These are phyloP conservation scores for Lacerta agilis DNA, from an alignment of 2,797 vertebrate genomes.

Conservation along the genomic window DNA sequence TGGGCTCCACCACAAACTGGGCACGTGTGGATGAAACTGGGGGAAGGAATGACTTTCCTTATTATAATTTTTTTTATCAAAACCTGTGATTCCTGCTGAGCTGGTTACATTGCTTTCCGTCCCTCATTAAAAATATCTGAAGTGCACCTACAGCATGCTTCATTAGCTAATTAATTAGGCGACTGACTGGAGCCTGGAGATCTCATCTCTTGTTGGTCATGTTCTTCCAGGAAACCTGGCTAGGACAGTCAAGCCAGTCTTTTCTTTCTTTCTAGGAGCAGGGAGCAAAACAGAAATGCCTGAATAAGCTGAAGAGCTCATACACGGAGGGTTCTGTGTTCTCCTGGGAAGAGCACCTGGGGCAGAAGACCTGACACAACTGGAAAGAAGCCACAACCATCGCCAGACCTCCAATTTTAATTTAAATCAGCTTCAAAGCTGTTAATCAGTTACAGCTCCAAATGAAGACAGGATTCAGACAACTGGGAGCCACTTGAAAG, in stretches of 20 bases:
- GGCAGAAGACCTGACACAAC: background rate
- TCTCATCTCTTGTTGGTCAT: background rate
- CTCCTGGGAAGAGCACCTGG: background rate
- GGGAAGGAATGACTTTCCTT: rapidly evolving
- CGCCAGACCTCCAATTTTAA: background rate
- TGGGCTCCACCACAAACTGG: background rate
- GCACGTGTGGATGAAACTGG: too few species aligned
- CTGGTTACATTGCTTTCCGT: rapidly evolving
- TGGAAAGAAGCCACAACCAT: background rate
- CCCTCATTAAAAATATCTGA: slow-evolving; percentile 23
- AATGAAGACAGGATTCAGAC: background rate
- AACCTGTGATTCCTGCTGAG: background rate
- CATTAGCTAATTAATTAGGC: slow-evolving; percentile 60
- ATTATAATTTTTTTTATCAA: background rate
- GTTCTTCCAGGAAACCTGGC: slow-evolving; percentile 27
- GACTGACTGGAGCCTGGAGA: background rate
- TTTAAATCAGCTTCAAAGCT: background rate
- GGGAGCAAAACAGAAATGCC: background rate
- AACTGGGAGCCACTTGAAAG: background rate
- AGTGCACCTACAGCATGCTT: background rate
- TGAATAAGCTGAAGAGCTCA: background rate
- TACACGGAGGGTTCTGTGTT: background rate
- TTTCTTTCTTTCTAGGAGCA: background rate
- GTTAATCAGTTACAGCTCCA: background rate
- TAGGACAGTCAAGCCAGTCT: background rate